phyloP scores from a whole-genome alignment of 2,888 invertebrate genomes.

The Schrankia costaestrigalis region DNA sequence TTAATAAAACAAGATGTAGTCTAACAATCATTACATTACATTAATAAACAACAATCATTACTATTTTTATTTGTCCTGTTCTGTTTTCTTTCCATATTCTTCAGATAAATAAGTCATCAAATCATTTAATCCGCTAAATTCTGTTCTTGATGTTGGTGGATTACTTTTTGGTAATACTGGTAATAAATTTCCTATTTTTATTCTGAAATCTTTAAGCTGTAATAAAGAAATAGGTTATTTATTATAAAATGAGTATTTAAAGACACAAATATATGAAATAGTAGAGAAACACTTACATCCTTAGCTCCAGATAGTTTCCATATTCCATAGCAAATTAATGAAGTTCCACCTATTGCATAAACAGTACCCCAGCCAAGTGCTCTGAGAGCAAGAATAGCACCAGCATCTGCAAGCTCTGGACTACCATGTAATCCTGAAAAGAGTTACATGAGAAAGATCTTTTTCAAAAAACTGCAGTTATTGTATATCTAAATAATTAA shows the following conservation, averaged over 20 bases:
- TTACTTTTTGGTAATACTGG: slow-evolving; percentile 89
- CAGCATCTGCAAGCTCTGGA: slow-evolving; percentile 86
- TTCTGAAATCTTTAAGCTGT: slow-evolving; percentile 90
- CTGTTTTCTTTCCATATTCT: slow-evolving; percentile 67
- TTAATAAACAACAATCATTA: slow-evolving; percentile 2
- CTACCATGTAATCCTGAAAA: slow-evolving; percentile 79
- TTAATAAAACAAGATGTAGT: slow-evolving; percentile 92
- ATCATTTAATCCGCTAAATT: slow-evolving; percentile 92
- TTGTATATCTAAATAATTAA: too few species aligned
- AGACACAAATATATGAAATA: neutral
- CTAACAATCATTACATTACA: slow-evolving; percentile 35
- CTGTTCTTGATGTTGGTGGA: slow-evolving; percentile 90
- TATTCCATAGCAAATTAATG: slow-evolving; percentile 88
- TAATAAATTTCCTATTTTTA: slow-evolving; percentile 88
- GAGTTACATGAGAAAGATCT: too few species aligned
- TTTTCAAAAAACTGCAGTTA: too few species aligned
- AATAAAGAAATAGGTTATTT: slow-evolving; percentile 25
- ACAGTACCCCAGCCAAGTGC: slow-evolving; percentile 94
- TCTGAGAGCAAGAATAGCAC: slow-evolving; percentile 88
- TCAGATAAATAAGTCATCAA: slow-evolving; percentile 88
- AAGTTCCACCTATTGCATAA: slow-evolving; percentile 92
- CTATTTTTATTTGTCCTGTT: slow-evolving; percentile 35
- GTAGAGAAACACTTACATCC: slow-evolving; percentile 80
- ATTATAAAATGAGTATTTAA: neutral
- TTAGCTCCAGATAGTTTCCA: slow-evolving; percentile 95